These are phyloP conservation scores for Lanius collurio DNA, from an alignment of 2,113 vertebrate species.

Conservation along the genomic window DNA sequence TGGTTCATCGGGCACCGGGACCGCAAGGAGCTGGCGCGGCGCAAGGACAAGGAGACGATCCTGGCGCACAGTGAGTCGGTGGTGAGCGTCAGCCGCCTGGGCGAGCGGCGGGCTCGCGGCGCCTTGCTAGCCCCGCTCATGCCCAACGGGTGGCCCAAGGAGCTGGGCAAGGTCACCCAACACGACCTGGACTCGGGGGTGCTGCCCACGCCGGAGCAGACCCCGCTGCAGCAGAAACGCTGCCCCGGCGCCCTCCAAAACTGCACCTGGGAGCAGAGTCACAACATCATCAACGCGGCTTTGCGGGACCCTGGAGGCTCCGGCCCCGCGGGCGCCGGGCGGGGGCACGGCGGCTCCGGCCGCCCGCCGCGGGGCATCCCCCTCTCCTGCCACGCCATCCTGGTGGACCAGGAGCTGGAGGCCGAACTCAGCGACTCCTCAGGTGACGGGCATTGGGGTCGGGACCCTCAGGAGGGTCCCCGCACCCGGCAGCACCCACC, in stretches of 20 bases:
- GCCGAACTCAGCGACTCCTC: conserved; percentile 49
- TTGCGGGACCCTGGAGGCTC: conserved; percentile 70
- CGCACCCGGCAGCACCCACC: neutral
- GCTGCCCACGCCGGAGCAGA: conserved; percentile 94
- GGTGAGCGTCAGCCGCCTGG: conserved; percentile 90
- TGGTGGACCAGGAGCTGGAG: conserved; percentile 65
- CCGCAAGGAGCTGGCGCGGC: conserved; percentile 81
- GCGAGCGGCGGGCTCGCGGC: conserved; percentile 74
- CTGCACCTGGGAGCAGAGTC: conserved; percentile 87
- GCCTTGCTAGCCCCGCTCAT: conserved; percentile 79
- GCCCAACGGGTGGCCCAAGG: conserved; percentile 90
- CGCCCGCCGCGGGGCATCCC: conserved; percentile 23
- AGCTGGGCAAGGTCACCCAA: conserved; percentile 67
- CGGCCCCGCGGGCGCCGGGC: conserved; percentile 64
- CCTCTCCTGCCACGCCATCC: conserved; percentile 59
- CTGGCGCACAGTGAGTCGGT: conserved; percentile 86
- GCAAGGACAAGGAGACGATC: conserved; percentile 91
- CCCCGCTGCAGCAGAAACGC: conserved; percentile 91
- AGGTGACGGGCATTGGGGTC: conserved; percentile 57
- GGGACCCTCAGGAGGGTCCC: conserved; percentile 73
- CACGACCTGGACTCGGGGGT: conserved; percentile 87
- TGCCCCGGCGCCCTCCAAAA: conserved; percentile 74
- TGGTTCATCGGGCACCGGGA: conserved; percentile 93
- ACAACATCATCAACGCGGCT: conserved; percentile 80
- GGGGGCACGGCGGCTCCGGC: conserved; percentile 73